A percentile compares a stretch with the other conserved stretches of the same genome.
Evolutionary conservation across 1,140 invertebrate genomes (phyloP).

Genomic region (Drosophila virilis): DNA sequence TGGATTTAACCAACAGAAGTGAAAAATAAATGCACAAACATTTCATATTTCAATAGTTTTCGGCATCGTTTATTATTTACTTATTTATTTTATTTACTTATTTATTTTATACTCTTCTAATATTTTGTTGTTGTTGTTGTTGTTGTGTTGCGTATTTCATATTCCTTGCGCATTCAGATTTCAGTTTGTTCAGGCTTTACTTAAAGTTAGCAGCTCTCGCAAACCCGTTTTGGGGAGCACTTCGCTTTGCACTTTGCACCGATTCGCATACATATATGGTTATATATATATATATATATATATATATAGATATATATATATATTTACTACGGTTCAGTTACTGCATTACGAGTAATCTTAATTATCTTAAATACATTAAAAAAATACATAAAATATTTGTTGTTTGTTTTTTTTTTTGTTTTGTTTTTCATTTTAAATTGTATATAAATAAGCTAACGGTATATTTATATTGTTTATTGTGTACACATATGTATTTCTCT

Average conservation of each 20-base stretch:
- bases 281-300: conserved; percentile 16
- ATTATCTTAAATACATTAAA: conserved; percentile 81
- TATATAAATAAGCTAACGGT: conserved; percentile 81
- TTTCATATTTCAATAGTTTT: neutral
- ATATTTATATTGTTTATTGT: conserved; percentile 74
- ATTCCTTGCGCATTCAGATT: conserved; percentile 68
- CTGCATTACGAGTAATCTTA: conserved; percentile 61
- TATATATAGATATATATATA: neutral
- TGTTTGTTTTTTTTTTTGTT: conserved; percentile 40
- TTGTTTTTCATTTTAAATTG: conserved; percentile 53
- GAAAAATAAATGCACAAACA: neutral
- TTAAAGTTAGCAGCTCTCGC: conserved; percentile 19
- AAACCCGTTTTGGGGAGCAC: neutral
- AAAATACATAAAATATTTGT: conserved; percentile 81
- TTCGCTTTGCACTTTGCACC: conserved; percentile 16
- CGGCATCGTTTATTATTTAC: conserved; percentile 12
- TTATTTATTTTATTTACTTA: conserved; percentile 3
- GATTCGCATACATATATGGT: conserved; percentile 18
- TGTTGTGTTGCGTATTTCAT: conserved; percentile 54
- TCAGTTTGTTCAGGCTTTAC: conserved; percentile 49
- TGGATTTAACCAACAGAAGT: too few relatives aligned
- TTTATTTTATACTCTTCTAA: conserved; percentile 33
- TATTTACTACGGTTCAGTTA: conserved; percentile 37
- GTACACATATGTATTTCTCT: conserved; percentile 47
- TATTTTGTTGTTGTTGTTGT: conserved; percentile 29